phyloP scores from a whole-genome alignment of 30 jellyfish, hydroid and myxozoan genomes.

The Phacellophora camtschatica region DNA sequence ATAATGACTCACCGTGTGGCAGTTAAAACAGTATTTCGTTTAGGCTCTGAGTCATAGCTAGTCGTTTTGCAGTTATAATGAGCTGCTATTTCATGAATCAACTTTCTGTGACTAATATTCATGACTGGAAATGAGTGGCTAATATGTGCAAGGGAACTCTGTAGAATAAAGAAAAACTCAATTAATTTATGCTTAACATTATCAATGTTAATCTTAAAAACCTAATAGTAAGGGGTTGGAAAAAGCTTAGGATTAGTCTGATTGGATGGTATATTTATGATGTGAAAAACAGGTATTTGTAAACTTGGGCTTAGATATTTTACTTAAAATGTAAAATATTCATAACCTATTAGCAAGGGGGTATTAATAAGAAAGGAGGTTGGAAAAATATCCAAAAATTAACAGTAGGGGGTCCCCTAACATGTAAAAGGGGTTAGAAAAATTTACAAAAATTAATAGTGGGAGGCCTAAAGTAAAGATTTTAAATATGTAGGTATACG shows the following conservation, averaged over 20 bases:
- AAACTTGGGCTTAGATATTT: too few relatives aligned
- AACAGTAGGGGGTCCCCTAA: too few relatives aligned
- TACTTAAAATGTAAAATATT: too few relatives aligned
- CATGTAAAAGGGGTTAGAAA: too few relatives aligned
- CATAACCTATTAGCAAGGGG: too few relatives aligned
- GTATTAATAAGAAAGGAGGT: too few relatives aligned
- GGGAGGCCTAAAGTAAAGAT: too few relatives aligned
- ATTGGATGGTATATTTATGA: not conserved
- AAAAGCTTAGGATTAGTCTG: too few relatives aligned
- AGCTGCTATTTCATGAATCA: conserved; percentile 91
- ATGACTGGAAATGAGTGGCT: conserved; percentile 88
- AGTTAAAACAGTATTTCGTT: conserved; percentile 81
- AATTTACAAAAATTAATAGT: too few relatives aligned
- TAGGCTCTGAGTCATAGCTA: conserved; percentile 93
- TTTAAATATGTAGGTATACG: not conserved
- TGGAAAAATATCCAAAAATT: too few relatives aligned
- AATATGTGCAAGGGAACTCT: conserved; percentile 72
- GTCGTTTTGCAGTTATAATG: conserved; percentile 75
- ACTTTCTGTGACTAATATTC: conserved; percentile 70
- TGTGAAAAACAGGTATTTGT: too few relatives aligned
- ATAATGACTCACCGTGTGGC: conserved; percentile 74
- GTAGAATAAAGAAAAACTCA: not conserved
- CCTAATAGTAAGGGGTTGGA: too few relatives aligned
- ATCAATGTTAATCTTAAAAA: not conserved
- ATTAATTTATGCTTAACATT: not conserved